Evolutionary conservation across 2,113 vertebrate species (phyloP), one percentile per base, ranked within the genome.

Genomic region (Psophia crepitans): DNA sequence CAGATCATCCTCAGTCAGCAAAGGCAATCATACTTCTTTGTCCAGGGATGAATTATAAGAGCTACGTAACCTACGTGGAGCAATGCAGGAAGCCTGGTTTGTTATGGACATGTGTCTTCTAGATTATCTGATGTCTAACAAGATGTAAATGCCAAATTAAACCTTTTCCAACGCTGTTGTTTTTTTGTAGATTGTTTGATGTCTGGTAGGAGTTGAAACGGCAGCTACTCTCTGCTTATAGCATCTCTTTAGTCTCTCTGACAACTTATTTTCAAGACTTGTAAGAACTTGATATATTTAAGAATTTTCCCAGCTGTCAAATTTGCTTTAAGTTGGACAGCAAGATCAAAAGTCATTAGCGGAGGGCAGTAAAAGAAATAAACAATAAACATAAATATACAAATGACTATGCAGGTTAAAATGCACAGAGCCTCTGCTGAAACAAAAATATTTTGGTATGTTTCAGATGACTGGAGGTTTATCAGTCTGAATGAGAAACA

Each of bases 151-250:
- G 70, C 44, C 70, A 89, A 91, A 87, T 65, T 91, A 84, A 84
- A 82, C 61, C 57, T 89, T 94, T 89, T 82, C 78, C 82, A 93
- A 96, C 81, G 79, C 57, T 87, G 57, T 87, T 96, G 84, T 94
- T 96, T 95, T 95, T 89, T 95, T 93, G 84, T 95, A 93, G 48
- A 79, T 94, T 85, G 61, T 95, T 96, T 96, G 89, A 93, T 93
- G 84, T 94, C 89, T 96, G 81, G 73, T 97, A 93, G 73, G 91
- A 96, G 89, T 89, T 87, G 91, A 89, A 97, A 84, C 39, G 1
- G 89, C 91, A 96, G 43, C 41, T 89, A 87, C 79, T 92, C 60
- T 69, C 89, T 82, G 89, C 69, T 96, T 96, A 96, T 91, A 87
- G 66, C 89, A 91, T 93, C 81, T 89, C 84, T 95, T 95, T 93